These are phyloP conservation scores for Paguma larvata DNA, from an alignment of 2,797 vertebrate genomes.

Conservation along the genomic window DNA sequence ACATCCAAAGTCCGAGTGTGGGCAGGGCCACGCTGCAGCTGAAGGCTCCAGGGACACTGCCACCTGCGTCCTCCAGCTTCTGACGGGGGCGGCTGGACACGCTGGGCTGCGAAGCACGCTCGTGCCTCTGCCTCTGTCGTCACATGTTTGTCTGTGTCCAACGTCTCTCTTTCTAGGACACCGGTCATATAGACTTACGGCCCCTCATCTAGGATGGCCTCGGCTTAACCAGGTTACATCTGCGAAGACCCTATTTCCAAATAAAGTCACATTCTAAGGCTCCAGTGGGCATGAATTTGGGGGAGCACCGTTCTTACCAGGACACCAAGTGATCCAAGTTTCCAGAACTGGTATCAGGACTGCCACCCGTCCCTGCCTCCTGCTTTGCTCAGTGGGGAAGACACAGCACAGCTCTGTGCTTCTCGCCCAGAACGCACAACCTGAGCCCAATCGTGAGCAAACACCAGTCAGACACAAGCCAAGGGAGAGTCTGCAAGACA, in stretches of 20 bases:
- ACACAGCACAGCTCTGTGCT: no score
- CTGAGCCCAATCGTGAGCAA: not conserved
- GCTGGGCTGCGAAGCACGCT: not conserved
- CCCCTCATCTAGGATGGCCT: fast-evolving
- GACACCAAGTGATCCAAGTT: not conserved
- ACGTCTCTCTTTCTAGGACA: not conserved
- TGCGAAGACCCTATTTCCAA: not conserved
- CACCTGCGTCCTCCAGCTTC: not conserved
- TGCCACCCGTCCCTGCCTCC: not conserved
- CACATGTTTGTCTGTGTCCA: not conserved
- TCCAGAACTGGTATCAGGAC: not conserved
- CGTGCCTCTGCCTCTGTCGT: not conserved
- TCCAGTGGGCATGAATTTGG: not conserved
- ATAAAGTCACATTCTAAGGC: not conserved
- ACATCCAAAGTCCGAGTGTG: fast-evolving
- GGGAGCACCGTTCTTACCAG: not conserved
- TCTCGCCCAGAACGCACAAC: not conserved
- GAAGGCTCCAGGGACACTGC: not conserved
- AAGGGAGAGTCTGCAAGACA: not conserved
- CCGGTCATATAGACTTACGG: not conserved
- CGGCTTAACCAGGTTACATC: not conserved
- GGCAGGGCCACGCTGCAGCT: fast-evolving
- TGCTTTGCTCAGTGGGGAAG: not conserved
- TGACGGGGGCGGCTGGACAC: fast-evolving
- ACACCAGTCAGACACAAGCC: not conserved